A percentile compares a stretch with the other conserved stretches of the same genome.
phyloP scores from a whole-genome alignment of 2,888 invertebrate genomes.

The Bembecia ichneumoniformis region DNA sequence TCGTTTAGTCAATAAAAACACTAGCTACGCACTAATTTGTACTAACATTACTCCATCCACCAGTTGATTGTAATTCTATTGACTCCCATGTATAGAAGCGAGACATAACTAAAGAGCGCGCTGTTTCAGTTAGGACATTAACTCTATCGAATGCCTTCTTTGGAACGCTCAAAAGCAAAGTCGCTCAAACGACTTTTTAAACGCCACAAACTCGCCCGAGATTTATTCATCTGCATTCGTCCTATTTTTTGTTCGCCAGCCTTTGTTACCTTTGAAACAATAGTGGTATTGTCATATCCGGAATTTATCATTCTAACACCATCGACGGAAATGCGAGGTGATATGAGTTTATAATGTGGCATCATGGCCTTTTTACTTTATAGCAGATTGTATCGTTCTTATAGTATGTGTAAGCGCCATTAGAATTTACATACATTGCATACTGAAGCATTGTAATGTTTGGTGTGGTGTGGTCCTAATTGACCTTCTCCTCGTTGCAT shows the following conservation, averaged over 20 bases:
- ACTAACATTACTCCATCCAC: not conserved
- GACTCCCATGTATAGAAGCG: not conserved
- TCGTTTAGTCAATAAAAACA: too few relatives aligned
- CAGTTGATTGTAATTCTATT: not conserved
- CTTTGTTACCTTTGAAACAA: slow-evolving; percentile 65
- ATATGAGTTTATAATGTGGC: slow-evolving; percentile 67
- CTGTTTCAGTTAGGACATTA: not conserved
- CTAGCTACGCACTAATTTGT: not conserved
- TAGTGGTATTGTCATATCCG: slow-evolving; percentile 62
- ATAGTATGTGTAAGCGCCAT: slow-evolving; percentile 10
- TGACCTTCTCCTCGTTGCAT: slow-evolving; percentile 18
- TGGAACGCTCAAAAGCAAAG: not conserved
- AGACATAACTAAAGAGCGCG: not conserved
- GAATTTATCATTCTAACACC: slow-evolving; percentile 68
- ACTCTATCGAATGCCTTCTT: not conserved
- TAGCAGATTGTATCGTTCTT: slow-evolving; percentile 4
- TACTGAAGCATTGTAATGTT: slow-evolving; percentile 16
- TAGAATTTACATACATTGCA: slow-evolving; percentile 12
- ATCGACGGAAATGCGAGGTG: slow-evolving; percentile 62
- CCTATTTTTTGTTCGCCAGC: slow-evolving; percentile 53
- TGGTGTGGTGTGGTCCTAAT: slow-evolving; percentile 18
- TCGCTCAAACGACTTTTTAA: slow-evolving; percentile 7
- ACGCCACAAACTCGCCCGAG: slow-evolving; percentile 41
- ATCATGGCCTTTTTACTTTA: slow-evolving; percentile 32
- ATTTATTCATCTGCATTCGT: slow-evolving; percentile 56